Evolutionary conservation across 2,113 vertebrate species (phyloP).

Genomic region (Rhagologus leucostigma): DNA sequence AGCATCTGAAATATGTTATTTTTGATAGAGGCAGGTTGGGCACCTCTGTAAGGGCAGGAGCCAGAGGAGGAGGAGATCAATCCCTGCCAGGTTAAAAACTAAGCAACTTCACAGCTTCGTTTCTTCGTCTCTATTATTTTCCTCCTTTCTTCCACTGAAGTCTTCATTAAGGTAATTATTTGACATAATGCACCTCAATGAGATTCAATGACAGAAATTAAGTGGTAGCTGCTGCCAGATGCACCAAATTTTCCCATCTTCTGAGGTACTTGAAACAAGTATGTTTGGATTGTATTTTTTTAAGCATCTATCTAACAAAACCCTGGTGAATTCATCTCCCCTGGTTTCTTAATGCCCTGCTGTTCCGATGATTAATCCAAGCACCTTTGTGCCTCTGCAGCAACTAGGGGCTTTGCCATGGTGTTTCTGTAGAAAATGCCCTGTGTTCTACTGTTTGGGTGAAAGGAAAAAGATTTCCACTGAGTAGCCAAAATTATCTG

Average conservation of each 20-base stretch:
- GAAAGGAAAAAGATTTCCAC: not conserved
- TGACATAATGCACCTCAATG: slow-evolving; percentile 14
- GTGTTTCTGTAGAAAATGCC: not conserved
- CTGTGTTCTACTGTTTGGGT: not conserved
- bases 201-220: slow-evolving; percentile 19
- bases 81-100: not conserved
- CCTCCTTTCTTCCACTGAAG: not conserved
- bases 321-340: not conserved
- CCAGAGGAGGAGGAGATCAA: not conserved
- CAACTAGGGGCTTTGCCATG: not conserved
- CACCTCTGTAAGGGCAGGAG: not conserved
- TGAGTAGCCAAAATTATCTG: not conserved
- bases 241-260: not conserved
- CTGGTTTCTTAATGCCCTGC: not conserved
- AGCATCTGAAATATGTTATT: not conserved
- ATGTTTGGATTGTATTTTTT: not conserved
- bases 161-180: slow-evolving; percentile 28
- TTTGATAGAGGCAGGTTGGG: not conserved
- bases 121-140: not conserved
- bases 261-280: not conserved
- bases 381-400: not conserved
- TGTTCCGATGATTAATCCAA: not conserved
- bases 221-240: not conserved
- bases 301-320: not conserved
- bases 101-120: not conserved